Evolutionary conservation across 2,113 vertebrate species (phyloP), one percentile per base, ranked within the genome.

Genomic region (Anthoscopus minutus): DNA sequence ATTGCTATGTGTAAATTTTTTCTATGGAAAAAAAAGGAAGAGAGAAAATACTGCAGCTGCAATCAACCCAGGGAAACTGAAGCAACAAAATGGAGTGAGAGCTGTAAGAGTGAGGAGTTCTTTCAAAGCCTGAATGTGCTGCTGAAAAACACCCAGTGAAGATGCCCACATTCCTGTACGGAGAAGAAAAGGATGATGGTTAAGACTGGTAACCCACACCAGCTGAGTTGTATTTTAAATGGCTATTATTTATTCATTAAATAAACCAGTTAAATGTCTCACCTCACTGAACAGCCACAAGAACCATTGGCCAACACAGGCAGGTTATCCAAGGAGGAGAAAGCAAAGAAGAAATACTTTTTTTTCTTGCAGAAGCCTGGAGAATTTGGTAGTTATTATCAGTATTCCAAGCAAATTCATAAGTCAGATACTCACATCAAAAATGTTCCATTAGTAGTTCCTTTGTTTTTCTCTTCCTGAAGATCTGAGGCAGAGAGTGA

Each of bases 241-340:
- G 4, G 18, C 4, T 93, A 37, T 61, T 80, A 73, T 79, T 74
- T 88, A 48, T 81, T 83, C 13, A 66, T 61, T 79, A 89, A 89
- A 67, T 48, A 79, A 78, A 48, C 15, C 13, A 76, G 15, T 24
- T 62, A 67, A 81, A 79, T 45, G 2, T 51, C 15, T 89, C 14
- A 3, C 10, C n/a, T 84, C 11, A 35, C 3, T 0, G 0, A 71
- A 56, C 5, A 85, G 9, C 28, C 15, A 4, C 81, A 72, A 67
- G 54, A 80, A 76, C 31, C 8, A 28, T n/a, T 47, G 79, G 8
- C 18, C 50, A 86, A 57, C 47, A 62, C 4, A 54, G 35, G n/a
- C 23, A 18, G 1, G 0, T 8, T 38, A 37, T 60, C 24, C 65
- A 58, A 23, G 9, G 18, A 76, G 11, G 3, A 84, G 45, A 92